Evolutionary conservation across 2,797 vertebrate species (phyloP), one percentile per base, ranked within the genome.

Genomic region (Catostomus latipinnis): DNA sequence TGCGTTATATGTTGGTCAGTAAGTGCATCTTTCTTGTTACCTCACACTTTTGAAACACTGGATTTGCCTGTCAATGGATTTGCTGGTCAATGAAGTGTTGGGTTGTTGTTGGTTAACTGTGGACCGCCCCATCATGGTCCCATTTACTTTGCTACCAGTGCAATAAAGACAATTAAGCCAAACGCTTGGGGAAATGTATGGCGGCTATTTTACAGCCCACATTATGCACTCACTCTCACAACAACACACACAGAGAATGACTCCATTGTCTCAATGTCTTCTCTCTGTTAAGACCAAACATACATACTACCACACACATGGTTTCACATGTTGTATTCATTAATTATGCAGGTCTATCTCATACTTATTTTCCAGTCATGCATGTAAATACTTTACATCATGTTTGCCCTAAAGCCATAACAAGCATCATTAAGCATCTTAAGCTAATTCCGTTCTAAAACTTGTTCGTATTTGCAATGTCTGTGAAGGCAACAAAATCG

Each of bases 111-210:
- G 14, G 71, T 78, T 48, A 81, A 71, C 43, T 62, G 71, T 70
- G 54, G 66, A 65, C 65, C 4, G 34, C 2, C 34, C 34, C 34
- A 34, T 34, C 67, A 74, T 7, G 4, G 71, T 18, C 12, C 13
- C 61, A 58, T 81, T 76, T 68, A 43, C 65, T 45, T 18, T 14
- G n/a, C 76, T 52, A 62, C 22, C 48, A 77, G 80, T 74, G 57
- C 13, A 14, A 18, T 53, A 54, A 45, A 69, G 69, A 78, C 74
- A 80, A 74, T 77, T 68, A 76, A 49, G 63, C 46, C 60, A 46
- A 56, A 72, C n/a, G 83, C 73, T 61, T 34, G 60, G 45, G 76
- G 82, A 78, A 85, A 82, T 71, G 78, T 60, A 76, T 76, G 46
- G 63, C 0, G 0, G 54, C 18, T 57, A 34, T 78, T 82, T 82